Base-by-base conservation (phyloP, 1,140 invertebrate species). In the Drosophila mayri region DNA sequence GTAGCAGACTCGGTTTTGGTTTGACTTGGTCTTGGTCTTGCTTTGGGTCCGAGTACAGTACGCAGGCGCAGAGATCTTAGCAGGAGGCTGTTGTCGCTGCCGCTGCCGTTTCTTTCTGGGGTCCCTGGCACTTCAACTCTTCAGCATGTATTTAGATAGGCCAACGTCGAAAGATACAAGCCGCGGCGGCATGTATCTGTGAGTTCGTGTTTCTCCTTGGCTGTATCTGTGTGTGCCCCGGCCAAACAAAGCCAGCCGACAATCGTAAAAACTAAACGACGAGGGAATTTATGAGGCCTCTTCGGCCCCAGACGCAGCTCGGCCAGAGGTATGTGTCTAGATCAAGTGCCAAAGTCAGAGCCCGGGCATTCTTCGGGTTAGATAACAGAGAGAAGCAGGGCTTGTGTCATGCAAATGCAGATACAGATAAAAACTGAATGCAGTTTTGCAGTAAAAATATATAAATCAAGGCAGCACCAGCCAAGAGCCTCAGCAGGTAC, bases 191-290 rank as follows among this genome's bases (percentile, higher is more conserved):
- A 49, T 77, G 78, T 74, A 75, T 80, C 63, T 70, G 54, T 54
- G 65, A 66, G 59, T 68, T 57, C 52, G 38, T 54, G 37, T 52
- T 28, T 40, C 32, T 50, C 40, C 20, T 32, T 32, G 54, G 20
- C 3, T 43, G 18, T 62, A 38, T 68, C 25, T 49, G 9, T 52
- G 46, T 47, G 47, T 37, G 32, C 65, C 70, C 59, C 59, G 72
- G 67, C 66, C 80, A 77, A 87, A 87, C 84, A 87, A 87, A 87
- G 84, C 68, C 77, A 80, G 84, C 84, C 84, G 84, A 87, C 84
- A 84, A 87, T 88, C 84, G 84, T 87, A 87, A 87, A 87, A 87
- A 87, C 80, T 87, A 87, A 87, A 87, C 84, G 84, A 80, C 85
- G 64, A 67, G 67, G 68, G 76, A 88, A 87, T 87, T 87, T 87